Percentiles rank a stretch among this genome's conserved stretches.
Evolutionary conservation across 2,797 vertebrate genomes (phyloP).

Genomic region (Fundulus diaphanus): DNA sequence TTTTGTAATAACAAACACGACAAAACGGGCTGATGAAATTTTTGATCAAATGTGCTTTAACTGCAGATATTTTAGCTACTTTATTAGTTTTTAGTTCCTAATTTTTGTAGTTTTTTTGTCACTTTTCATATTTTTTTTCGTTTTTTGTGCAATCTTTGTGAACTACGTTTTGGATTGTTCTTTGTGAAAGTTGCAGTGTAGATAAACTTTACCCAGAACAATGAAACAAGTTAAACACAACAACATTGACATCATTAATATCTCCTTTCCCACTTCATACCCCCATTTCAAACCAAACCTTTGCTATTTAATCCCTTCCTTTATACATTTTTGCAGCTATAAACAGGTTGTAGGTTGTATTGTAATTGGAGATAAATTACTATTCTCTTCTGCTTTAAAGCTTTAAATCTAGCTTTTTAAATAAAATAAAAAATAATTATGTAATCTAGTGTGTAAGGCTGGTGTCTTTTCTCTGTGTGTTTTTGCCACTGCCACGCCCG

Average conservation of each 20-base stretch:
- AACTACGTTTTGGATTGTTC: neutral
- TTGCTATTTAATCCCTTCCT: neutral
- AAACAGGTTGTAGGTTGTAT: neutral
- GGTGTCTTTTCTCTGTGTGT: too few relatives aligned
- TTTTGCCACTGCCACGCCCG: too few relatives aligned
- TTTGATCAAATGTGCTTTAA: neutral
- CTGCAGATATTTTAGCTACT: neutral
- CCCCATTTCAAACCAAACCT: neutral
- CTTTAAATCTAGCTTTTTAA: too few relatives aligned
- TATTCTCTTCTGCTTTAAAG: too few relatives aligned
- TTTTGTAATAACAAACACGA: neutral
- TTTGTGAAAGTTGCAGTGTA: neutral
- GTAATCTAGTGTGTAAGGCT: too few relatives aligned
- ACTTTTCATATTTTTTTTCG: neutral
- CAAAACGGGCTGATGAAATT: neutral
- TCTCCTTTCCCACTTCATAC: neutral
- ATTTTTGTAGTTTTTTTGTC: neutral
- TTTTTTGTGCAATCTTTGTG: neutral
- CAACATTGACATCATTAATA: neutral
- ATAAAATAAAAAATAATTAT: too few relatives aligned
- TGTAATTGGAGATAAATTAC: neutral
- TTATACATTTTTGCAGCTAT: too few relatives aligned
- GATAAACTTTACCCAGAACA: neutral
- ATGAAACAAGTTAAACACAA: neutral
- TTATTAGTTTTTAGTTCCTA: neutral